Evolutionary conservation across 2,888 invertebrate genomes (phyloP).

Genomic region (Capitulum mitella): DNA sequence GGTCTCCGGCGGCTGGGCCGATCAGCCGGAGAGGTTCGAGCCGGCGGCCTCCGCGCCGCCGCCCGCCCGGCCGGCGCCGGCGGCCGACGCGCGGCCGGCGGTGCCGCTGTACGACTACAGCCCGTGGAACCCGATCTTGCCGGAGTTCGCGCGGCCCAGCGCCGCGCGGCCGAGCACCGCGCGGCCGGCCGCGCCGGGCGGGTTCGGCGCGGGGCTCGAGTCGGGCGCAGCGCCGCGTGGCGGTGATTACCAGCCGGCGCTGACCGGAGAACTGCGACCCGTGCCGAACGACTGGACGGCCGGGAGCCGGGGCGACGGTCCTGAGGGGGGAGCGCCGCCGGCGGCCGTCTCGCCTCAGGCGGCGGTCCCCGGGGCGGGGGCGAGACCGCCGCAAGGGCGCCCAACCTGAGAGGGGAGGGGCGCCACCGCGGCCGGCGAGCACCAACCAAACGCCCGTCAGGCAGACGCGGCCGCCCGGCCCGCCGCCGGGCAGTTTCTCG

Average conservation of each 20-base stretch:
- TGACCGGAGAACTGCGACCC: background rate
- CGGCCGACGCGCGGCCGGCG: background rate
- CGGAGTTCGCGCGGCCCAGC: conserved; percentile 9
- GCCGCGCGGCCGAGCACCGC: background rate
- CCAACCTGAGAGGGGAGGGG: background rate
- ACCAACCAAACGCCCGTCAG: background rate
- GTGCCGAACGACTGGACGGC: too few species aligned
- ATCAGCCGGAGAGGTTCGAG: background rate
- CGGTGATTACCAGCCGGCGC: background rate
- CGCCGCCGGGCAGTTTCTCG: background rate
- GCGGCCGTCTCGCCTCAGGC: too few species aligned
- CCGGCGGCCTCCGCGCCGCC: background rate
- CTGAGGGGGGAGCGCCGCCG: too few species aligned
- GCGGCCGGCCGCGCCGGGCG: background rate
- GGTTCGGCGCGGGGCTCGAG: background rate
- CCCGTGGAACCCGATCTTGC: conserved; percentile 15
- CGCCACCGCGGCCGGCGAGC: background rate
- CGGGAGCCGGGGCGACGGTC: too few species aligned
- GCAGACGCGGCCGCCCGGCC: background rate
- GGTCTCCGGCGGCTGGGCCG: background rate
- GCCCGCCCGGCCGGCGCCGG: background rate
- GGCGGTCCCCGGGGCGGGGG: too few species aligned
- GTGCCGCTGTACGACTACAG: background rate
- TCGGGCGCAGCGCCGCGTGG: background rate
- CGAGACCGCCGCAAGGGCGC: too few species aligned